A percentile compares a stretch with the other conserved stretches of the same genome.
These are phyloP conservation scores for Plagodis pulveraria DNA, from an alignment of 2,888 invertebrate genomes.

Conservation along the genomic window DNA sequence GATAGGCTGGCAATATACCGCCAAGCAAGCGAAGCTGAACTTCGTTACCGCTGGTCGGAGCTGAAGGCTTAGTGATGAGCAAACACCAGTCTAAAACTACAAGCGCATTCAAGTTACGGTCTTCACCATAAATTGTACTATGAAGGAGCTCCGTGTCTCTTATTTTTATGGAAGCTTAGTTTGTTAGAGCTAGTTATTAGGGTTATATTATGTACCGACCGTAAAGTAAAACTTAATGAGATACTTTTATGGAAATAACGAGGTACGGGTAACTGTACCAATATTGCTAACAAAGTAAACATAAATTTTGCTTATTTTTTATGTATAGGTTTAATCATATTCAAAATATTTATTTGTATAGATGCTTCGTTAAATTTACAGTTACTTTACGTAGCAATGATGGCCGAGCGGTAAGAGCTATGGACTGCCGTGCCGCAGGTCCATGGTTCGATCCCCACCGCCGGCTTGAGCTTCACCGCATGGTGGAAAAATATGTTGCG, in stretches of 20 bases:
- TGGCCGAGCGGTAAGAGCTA: no score
- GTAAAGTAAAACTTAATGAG: no score
- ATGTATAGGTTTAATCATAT: neutral
- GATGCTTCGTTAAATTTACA: no score
- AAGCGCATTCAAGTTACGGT: constrained; percentile 8
- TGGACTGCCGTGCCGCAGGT: no score
- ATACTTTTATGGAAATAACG: neutral
- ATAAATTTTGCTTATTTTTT: no score
- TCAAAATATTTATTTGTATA: neutral
- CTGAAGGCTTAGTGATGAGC: constrained; percentile 30
- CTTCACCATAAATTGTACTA: constrained; percentile 3
- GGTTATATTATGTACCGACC: no score
- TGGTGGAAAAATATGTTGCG: no score
- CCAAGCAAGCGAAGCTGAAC: constrained; percentile 24
- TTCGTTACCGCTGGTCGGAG: constrained; percentile 31
- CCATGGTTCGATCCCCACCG: no score
- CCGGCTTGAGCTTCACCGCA: no score
- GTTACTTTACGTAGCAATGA: no score
- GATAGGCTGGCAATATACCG: constrained; percentile 2
- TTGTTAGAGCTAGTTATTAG: neutral
- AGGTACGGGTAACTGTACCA: no score
- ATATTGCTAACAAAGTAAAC: no score
- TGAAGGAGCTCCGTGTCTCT: neutral
- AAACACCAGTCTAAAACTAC: constrained; percentile 25
- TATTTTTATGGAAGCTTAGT: neutral